Conservation (phyloP, 2,113 vertebrate species). For the Sisor rabdophorus region DNA sequence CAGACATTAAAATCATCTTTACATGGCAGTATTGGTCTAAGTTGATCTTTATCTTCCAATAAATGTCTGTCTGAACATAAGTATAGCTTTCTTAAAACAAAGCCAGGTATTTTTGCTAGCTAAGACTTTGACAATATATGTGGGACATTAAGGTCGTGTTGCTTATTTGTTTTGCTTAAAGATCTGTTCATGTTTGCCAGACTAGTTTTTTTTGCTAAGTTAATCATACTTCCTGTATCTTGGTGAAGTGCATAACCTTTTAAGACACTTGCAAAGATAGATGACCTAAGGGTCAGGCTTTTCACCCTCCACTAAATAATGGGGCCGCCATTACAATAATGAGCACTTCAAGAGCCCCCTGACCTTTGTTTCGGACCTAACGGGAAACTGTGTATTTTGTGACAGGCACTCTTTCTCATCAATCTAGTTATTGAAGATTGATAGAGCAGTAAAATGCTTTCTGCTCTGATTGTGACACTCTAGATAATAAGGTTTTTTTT, state of each 20-base stretch:
- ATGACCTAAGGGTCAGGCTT: constrained; percentile 52
- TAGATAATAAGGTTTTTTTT: constrained; percentile 38
- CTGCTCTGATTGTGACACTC: constrained; percentile 30
- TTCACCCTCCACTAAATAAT: constrained; percentile 57
- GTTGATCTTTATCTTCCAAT: constrained; percentile 22
- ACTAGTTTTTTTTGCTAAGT: constrained; percentile 7
- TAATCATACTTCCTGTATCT: constrained; percentile 34
- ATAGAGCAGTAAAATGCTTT: constrained; percentile 28
- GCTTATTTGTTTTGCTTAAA: constrained; percentile 41
- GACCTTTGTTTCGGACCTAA: constrained; percentile 63
- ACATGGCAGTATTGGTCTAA: constrained; percentile 23
- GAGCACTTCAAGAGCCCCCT: constrained; percentile 62
- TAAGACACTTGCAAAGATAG: constrained; percentile 48
- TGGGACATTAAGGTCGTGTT: constrained; percentile 13
- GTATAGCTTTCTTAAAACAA: constrained; percentile 18
- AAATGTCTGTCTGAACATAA: constrained; percentile 39
- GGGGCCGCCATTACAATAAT: constrained; percentile 64
- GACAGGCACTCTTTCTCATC: constrained; percentile 34
- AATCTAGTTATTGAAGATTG: constrained; percentile 41
- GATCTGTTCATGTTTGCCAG: constrained; percentile 30
- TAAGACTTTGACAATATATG: constrained; percentile 32
- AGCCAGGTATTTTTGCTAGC: constrained; percentile 32
- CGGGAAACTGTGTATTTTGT: constrained; percentile 39
- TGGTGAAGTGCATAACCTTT: constrained; percentile 17
- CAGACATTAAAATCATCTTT: constrained; percentile 21